Evolutionary conservation across 2,888 invertebrate genomes (phyloP).

Genomic region (Ennomos quercinarius): DNA sequence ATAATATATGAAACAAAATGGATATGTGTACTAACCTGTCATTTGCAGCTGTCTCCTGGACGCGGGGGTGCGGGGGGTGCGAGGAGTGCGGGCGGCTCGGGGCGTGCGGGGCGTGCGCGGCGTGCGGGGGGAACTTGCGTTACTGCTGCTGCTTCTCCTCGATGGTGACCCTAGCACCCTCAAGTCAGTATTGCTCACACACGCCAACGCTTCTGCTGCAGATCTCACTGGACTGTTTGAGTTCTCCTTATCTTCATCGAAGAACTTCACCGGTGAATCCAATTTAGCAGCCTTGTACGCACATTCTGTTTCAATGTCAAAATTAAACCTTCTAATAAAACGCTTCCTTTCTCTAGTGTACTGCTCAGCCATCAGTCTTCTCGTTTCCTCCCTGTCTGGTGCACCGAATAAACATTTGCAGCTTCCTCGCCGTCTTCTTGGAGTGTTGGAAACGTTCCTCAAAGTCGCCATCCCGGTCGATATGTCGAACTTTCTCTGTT

Average conservation of each 20-base stretch:
- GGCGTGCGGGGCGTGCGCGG: constrained; percentile 73
- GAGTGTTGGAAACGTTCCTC: constrained; percentile 68
- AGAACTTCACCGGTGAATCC: constrained; percentile 78
- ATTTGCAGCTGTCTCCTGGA: constrained; percentile 82
- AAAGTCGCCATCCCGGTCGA: constrained; percentile 67
- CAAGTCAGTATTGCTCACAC: constrained; percentile 74
- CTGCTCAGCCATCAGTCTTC: constrained; percentile 85
- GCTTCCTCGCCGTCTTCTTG: constrained; percentile 74
- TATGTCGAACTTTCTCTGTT: constrained; percentile 76
- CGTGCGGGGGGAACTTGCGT: constrained; percentile 65
- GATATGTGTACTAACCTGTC: constrained; percentile 70
- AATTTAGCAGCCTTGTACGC: constrained; percentile 68
- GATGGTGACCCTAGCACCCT: constrained; percentile 75
- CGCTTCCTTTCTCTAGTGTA: constrained; percentile 84
- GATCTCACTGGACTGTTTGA: constrained; percentile 65
- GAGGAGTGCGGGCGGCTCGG: constrained; percentile 67
- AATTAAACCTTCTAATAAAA: constrained; percentile 86
- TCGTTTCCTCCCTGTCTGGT: constrained; percentile 85
- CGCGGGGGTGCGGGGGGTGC: constrained; percentile 78
- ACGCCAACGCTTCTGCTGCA: constrained; percentile 72
- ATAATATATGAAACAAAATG: no score
- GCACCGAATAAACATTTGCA: constrained; percentile 87
- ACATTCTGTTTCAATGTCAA: constrained; percentile 83
- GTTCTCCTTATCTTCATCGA: constrained; percentile 73
- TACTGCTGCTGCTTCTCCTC: constrained; percentile 60